Conservation (phyloP, 2,888 invertebrate genomes). For the Clunio marinus region DNA sequence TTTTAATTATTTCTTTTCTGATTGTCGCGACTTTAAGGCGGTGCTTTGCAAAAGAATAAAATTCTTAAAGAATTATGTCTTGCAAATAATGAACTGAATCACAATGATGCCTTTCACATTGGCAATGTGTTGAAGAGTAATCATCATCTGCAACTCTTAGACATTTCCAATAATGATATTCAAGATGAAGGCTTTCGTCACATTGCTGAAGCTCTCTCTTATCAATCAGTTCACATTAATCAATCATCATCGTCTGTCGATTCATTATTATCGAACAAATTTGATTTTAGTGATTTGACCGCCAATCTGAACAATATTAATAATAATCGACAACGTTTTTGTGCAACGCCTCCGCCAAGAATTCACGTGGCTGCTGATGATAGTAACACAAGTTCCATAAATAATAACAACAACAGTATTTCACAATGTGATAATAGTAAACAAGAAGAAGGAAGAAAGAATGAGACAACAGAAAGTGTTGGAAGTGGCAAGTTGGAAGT, state of each 20-base stretch:
- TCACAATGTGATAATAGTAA: conserved; percentile 37
- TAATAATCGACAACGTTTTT: conserved; percentile 35
- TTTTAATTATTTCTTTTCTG: too few species aligned
- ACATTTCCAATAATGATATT: conserved; percentile 69
- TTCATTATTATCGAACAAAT: conserved; percentile 5
- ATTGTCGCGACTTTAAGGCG: too few species aligned
- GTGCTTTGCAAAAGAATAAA: conserved; percentile 72
- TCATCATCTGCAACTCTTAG: conserved; percentile 69
- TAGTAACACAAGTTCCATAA: conserved; percentile 7
- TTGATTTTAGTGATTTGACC: conserved; percentile 37
- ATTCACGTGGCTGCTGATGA: not conserved
- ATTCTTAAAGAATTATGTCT: conserved; percentile 74
- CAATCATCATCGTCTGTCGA: conserved; percentile 6
- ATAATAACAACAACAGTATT: conserved; percentile 36
- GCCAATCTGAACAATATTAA: conserved; percentile 33
- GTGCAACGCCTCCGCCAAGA: conserved; percentile 19
- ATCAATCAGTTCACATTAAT: conserved; percentile 55
- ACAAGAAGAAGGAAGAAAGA: too few species aligned
- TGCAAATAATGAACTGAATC: conserved; percentile 72
- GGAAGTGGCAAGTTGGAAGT: too few species aligned
- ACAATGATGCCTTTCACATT: conserved; percentile 72
- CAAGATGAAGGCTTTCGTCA: conserved; percentile 66
- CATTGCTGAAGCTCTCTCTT: conserved; percentile 68
- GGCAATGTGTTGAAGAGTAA: conserved; percentile 71
- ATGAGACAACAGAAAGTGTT: not conserved